Percentiles rank a stretch among this genome's conserved stretches.
phyloP scores from a whole-genome alignment of 30 jellyfish, hydroid and myxozoan genomes.

The Aurelia sp. region DNA sequence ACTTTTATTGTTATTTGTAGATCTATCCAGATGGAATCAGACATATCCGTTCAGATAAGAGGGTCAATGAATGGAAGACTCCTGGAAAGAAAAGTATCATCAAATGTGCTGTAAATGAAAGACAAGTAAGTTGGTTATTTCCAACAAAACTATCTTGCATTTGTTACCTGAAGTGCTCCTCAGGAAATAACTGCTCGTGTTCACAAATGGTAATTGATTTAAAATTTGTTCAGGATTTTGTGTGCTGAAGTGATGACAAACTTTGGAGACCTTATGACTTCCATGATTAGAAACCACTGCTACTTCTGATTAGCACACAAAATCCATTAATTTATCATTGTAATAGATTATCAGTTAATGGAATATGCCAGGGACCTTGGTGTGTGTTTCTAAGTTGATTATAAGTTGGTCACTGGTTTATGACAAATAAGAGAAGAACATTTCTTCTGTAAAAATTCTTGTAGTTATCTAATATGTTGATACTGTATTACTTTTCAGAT shows the following conservation, averaged over 20 bases:
- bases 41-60: slow-evolving; percentile 96
- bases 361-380: no score
- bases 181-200: not conserved
- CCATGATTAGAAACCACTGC: slow-evolving; percentile 28
- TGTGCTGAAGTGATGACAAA: slow-evolving; percentile 45
- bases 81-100: slow-evolving; percentile 98
- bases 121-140: slow-evolving; percentile 71
- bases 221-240: no score
- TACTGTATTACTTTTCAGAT: slow-evolving; percentile 35
- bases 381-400: no score
- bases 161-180: not conserved
- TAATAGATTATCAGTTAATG: no score
- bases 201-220: no score
- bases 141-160: not conserved
- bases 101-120: slow-evolving; percentile 95
- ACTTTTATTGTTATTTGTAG: slow-evolving; percentile 16
- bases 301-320: slow-evolving; percentile 29
- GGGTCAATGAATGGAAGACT: slow-evolving; percentile 98
- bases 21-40: slow-evolving; percentile 99
- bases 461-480: no score
- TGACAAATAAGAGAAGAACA: no score
- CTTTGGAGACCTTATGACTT: slow-evolving; percentile 73
- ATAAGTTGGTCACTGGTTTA: no score
- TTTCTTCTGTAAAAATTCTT: no score
- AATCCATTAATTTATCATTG: no score